phyloP scores from a whole-genome alignment of 30 jellyfish, hydroid and myxozoan species.

The Hydra vulgaris region DNA sequence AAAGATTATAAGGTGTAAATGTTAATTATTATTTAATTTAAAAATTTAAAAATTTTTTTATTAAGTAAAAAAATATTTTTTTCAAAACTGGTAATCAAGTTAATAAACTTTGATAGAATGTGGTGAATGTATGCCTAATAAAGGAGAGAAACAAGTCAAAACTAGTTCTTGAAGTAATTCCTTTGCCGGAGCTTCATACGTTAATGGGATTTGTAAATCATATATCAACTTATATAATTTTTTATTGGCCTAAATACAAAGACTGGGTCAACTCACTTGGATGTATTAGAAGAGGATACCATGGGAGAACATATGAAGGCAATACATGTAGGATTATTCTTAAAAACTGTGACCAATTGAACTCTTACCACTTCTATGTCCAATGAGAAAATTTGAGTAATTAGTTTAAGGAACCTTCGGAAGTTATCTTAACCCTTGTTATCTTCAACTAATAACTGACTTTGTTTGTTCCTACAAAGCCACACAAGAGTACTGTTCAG shows the following conservation, averaged over 20 bases:
- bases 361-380: not conserved
- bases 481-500: not conserved
- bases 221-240: not conserved
- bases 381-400: not conserved
- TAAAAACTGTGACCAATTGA: not conserved
- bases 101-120: not conserved
- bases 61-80: too few species aligned
- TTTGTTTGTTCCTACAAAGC: not conserved
- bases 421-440: not conserved
- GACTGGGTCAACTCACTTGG: not conserved
- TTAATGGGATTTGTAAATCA: not conserved
- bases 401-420: not conserved
- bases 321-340: not conserved
- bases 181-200: not conserved
- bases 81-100: not conserved
- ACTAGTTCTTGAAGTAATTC: not conserved
- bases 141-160: not conserved
- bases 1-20: not conserved
- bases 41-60: too few species aligned
- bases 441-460: not conserved
- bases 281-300: not conserved
- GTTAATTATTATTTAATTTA: not conserved
- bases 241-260: not conserved
- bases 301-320: not conserved
- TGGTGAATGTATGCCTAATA: not conserved